phyloP scores from a whole-genome alignment of 1,140 invertebrate species.

The Ips typographus region DNA sequence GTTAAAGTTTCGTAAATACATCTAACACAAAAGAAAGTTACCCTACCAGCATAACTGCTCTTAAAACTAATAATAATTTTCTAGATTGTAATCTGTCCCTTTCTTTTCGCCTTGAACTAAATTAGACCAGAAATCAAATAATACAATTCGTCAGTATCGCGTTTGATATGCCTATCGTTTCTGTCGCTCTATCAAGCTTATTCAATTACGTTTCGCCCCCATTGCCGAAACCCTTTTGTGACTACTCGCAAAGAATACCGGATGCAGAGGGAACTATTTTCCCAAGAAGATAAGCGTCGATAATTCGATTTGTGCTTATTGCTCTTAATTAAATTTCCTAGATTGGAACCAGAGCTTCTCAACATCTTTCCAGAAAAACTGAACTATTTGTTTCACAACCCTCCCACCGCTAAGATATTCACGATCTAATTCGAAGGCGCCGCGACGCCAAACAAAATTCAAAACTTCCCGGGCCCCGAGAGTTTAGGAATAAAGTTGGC shows the following conservation, averaged over 20 bases:
- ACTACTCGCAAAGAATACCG: conserved; percentile 22
- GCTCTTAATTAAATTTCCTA: neutral
- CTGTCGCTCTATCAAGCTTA: conserved; percentile 19
- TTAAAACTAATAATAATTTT: conserved; percentile 3
- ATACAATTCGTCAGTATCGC: conserved; percentile 15
- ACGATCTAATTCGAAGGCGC: conserved; percentile 18
- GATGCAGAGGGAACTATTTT: conserved; percentile 18
- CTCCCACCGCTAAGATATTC: conserved; percentile 10
- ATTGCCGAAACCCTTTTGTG: conserved; percentile 18
- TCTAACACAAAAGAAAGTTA: conserved; percentile 4
- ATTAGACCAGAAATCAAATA: conserved; percentile 22
- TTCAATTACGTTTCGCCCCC: conserved; percentile 19
- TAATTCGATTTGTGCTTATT: conserved; percentile 6
- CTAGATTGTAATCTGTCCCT: conserved; percentile 2
- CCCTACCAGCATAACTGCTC: conserved; percentile 2
- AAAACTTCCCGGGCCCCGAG: conserved; percentile 2
- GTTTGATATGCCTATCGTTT: conserved; percentile 27
- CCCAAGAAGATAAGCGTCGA: conserved; percentile 19
- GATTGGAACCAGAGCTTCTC: too few relatives aligned
- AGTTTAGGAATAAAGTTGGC: conserved; percentile 20
- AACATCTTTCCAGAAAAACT: too few relatives aligned
- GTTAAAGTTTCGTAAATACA: neutral
- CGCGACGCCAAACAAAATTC: conserved; percentile 23
- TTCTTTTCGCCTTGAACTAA: conserved; percentile 14
- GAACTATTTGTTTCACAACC: too few relatives aligned